Percentiles rank a stretch among this genome's conserved stretches.
phyloP scores from a whole-genome alignment of 2,113 vertebrate species.

The Setophaga coronata region DNA sequence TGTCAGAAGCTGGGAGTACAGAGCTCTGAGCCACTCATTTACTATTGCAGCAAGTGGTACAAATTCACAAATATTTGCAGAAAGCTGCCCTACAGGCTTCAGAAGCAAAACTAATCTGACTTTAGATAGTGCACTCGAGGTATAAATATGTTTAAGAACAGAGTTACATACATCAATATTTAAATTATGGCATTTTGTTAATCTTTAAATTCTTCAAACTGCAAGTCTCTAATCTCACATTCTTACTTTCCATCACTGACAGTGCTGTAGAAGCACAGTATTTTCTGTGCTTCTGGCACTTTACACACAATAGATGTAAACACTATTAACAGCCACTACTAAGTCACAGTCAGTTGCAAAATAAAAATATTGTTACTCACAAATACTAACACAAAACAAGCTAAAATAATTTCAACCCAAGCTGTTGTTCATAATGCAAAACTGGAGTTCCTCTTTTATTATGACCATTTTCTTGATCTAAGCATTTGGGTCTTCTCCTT shows the following conservation, averaged over 20 bases:
- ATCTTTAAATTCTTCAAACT: neutral
- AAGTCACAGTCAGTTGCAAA: neutral
- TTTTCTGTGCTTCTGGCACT: neutral
- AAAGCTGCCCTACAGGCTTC: neutral
- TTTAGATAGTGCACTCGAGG: neutral
- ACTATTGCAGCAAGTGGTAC: neutral
- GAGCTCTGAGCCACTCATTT: neutral
- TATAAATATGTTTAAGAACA: neutral
- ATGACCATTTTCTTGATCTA: neutral
- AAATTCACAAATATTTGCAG: neutral
- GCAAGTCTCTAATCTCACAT: neutral
- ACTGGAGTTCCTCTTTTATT: neutral
- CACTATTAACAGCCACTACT: neutral
- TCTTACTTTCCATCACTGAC: neutral
- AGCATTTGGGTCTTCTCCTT: neutral
- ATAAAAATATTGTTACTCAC: neutral
- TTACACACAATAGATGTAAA: neutral
- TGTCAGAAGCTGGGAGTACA: neutral
- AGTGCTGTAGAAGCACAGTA: neutral
- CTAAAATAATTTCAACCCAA: neutral
- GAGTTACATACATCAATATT: neutral
- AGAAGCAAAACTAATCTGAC: neutral
- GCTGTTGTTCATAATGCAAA: neutral
- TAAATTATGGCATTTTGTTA: neutral
- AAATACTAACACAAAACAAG: neutral